These are phyloP conservation scores for Probaryconus sp. DNA, from an alignment of 1,140 invertebrate genomes.

Conservation along the genomic window DNA sequence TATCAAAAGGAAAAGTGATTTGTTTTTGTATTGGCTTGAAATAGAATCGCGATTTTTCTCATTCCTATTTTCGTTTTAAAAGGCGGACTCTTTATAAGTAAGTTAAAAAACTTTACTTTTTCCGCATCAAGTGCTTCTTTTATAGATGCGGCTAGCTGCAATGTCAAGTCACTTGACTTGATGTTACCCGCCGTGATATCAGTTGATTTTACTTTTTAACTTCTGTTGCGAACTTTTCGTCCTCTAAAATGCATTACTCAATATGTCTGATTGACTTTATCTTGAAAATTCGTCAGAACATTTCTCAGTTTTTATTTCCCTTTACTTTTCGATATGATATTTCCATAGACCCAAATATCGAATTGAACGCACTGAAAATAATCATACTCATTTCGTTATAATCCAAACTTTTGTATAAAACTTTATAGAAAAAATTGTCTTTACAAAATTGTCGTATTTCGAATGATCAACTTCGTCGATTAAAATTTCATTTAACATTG, in stretches of 20 bases:
- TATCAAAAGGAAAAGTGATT: no score
- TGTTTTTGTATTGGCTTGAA: background rate
- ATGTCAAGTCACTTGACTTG: slow-evolving; percentile 26
- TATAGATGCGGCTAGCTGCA: slow-evolving; percentile 10
- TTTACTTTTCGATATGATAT: no score
- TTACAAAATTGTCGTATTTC: no score
- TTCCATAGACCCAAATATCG: no score
- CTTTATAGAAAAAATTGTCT: no score
- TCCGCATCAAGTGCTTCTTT: slow-evolving; percentile 25
- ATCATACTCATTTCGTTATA: no score
- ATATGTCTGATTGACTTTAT: background rate
- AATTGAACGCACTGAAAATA: no score
- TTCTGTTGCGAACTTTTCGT: slow-evolving; percentile 13
- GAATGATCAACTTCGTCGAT: no score
- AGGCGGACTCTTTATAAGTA: slow-evolving; percentile 8
- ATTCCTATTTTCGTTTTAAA: background rate
- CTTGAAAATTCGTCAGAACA: background rate
- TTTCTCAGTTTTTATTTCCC: no score
- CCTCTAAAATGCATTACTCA: background rate
- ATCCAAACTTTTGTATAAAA: no score
- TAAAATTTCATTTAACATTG: no score
- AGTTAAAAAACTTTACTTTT: slow-evolving; percentile 24
- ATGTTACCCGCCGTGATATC: slow-evolving; percentile 23
- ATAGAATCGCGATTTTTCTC: background rate
- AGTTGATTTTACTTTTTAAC: slow-evolving; percentile 27